phyloP scores from a whole-genome alignment of 2,113 vertebrate species.

The Atlantisia rogersi region DNA sequence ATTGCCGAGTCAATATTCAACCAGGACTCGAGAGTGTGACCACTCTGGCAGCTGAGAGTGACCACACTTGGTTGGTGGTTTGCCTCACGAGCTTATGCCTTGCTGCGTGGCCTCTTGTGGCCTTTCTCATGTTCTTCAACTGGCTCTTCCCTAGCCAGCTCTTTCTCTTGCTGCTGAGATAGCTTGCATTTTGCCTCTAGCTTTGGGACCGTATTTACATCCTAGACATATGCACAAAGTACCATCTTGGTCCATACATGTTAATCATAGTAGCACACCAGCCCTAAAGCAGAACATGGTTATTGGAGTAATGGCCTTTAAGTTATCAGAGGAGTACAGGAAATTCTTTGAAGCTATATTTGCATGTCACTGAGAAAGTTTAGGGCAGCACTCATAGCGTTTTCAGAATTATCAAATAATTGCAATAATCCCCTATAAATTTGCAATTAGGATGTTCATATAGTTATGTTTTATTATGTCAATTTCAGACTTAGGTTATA shows the following conservation, averaged over 20 bases:
- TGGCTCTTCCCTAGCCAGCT: neutral
- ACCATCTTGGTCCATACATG: neutral
- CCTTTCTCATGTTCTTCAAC: neutral
- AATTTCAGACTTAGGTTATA: neutral
- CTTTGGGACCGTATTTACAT: neutral
- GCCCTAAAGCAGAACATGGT: neutral
- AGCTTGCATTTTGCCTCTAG: neutral
- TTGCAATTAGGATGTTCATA: neutral
- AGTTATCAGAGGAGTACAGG: neutral
- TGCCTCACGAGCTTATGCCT: neutral
- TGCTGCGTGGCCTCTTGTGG: neutral
- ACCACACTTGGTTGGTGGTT: neutral
- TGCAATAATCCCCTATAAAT: neutral
- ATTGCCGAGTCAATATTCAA: neutral
- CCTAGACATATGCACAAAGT: neutral
- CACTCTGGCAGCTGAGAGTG: neutral
- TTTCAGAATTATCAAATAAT: neutral
- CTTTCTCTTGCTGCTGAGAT: neutral
- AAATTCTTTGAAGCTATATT: neutral
- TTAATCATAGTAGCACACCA: neutral
- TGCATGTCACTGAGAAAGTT: neutral
- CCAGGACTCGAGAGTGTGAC: rapidly evolving
- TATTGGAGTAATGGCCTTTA: neutral
- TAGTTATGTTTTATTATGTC: neutral
- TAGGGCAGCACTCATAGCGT: neutral